Conservation (phyloP, 2,113 vertebrate genomes). For the Campylomormyrus tamandua region DNA sequence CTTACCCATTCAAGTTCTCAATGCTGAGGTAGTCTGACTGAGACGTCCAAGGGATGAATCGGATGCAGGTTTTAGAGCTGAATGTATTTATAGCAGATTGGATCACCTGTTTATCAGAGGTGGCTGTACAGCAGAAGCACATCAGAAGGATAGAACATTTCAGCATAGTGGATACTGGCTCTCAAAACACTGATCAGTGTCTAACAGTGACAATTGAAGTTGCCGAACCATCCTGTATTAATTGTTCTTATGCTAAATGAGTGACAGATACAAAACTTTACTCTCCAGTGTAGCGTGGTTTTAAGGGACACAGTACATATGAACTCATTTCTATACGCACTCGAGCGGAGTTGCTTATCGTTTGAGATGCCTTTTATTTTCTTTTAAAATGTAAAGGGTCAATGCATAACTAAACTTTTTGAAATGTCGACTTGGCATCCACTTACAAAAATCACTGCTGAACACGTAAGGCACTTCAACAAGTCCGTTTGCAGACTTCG, state of each 20-base stretch:
- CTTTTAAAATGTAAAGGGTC: background rate
- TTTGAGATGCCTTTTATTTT: background rate
- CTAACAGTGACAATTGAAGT: background rate
- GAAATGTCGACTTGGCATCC: background rate
- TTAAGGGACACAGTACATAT: background rate
- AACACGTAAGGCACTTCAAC: slow-evolving; percentile 31
- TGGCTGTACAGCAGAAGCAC: slow-evolving; percentile 19
- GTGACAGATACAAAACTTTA: background rate
- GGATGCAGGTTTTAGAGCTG: slow-evolving; percentile 34
- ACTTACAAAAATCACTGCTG: slow-evolving; percentile 32
- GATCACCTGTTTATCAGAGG: slow-evolving; percentile 21
- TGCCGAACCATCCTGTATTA: background rate
- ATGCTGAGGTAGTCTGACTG: slow-evolving; percentile 37
- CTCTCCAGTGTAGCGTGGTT: background rate
- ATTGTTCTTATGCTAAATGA: background rate
- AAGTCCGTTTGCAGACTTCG: slow-evolving; percentile 27
- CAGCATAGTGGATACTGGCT: background rate
- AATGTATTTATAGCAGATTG: slow-evolving; percentile 27
- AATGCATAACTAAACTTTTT: background rate
- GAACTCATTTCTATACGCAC: background rate
- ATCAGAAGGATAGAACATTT: background rate
- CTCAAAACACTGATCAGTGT: background rate
- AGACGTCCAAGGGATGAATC: slow-evolving; percentile 24
- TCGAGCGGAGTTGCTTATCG: background rate
- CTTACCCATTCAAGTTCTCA: slow-evolving; percentile 33